Evolutionary conservation across 2,888 invertebrate species (phyloP), one percentile per base, ranked within the genome.

Genomic region (Silvanus unidentatus): DNA sequence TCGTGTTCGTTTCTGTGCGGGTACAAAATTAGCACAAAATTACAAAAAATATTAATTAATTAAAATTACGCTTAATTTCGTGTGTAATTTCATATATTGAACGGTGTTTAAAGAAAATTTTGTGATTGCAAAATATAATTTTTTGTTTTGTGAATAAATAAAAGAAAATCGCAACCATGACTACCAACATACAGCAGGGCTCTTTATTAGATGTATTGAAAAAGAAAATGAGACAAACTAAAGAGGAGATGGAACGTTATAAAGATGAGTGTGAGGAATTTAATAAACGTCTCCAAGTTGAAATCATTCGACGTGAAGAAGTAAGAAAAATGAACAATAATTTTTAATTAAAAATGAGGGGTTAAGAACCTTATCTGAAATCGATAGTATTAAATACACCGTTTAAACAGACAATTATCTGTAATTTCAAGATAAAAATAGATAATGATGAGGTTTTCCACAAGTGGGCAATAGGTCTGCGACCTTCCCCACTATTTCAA

Each of bases 181-280:
- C 89, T 79, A 82, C 88, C 73, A 88, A 85, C 75, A 84, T 89
- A 78, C 86, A 87, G 74, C 92, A 93, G 79, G 92, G 92, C 71
- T 88, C 90, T 69, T 86, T 97, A 65, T 79, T 98, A 74, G 95
- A 96, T 77, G 93, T 95, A 70, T 83, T 98, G 69, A 98, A 98
- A 84, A 95, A 96, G 84, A 99, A 98, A 85, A 98, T 98, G 97
- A 84, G 94, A 64, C 93, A 94, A 77, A 92, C 96, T 66, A 95
- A 96, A 78, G 95, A 96, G 75, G 98, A 98, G 80, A 91, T 96
- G 86, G 98, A 98, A 75, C 88, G 91, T 76, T 93, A 92, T 78
- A 95, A 92, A 79, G 97, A 98, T 76, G 93, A 94, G 74, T 91
- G 92, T 74, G 96, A 96, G 75, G 93, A 94, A 75, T 90, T 86